A percentile compares a stretch with the other conserved stretches of the same genome.
These are phyloP conservation scores for Mormyrops attenuatus DNA, from an alignment of 2,797 vertebrate species.

Conservation along the genomic window DNA sequence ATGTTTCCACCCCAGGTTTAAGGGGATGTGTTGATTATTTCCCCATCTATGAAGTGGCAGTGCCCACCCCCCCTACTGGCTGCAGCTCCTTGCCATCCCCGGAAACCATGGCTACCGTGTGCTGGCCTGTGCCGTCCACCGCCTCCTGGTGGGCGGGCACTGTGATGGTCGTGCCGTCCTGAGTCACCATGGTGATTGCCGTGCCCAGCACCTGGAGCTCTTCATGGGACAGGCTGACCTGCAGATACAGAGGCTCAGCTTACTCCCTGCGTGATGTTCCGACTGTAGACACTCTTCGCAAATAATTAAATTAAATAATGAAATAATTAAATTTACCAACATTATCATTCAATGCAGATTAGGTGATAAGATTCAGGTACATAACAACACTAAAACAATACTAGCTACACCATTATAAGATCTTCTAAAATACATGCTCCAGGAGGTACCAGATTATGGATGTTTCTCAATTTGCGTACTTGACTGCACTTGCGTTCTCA, in stretches of 20 bases:
- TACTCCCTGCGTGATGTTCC: neutral
- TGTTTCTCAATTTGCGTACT: neutral
- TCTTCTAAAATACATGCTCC: neutral
- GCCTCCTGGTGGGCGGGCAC: constrained; percentile 41
- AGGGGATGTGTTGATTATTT: neutral
- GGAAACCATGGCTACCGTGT: constrained; percentile 49
- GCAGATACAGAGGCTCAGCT: neutral
- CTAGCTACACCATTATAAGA: neutral
- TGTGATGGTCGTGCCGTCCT: constrained; percentile 46
- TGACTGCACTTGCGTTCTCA: neutral
- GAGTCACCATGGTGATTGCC: constrained; percentile 59
- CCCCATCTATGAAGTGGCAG: neutral
- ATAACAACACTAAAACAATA: neutral
- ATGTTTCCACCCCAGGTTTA: neutral
- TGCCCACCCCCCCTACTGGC: constrained; percentile 43
- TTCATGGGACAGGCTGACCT: constrained; percentile 59
- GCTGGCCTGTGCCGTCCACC: constrained; percentile 32
- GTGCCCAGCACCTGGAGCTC: constrained; percentile 61
- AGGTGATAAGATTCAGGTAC: neutral
- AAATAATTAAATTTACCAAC: neutral
- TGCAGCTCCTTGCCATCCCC: constrained; percentile 43
- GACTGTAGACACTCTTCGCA: neutral
- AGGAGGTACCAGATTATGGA: neutral
- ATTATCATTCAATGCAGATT: neutral
- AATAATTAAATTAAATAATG: neutral